Evolutionary conservation across 2,113 vertebrate genomes (phyloP).

Genomic region (Camelus bactrianus): DNA sequence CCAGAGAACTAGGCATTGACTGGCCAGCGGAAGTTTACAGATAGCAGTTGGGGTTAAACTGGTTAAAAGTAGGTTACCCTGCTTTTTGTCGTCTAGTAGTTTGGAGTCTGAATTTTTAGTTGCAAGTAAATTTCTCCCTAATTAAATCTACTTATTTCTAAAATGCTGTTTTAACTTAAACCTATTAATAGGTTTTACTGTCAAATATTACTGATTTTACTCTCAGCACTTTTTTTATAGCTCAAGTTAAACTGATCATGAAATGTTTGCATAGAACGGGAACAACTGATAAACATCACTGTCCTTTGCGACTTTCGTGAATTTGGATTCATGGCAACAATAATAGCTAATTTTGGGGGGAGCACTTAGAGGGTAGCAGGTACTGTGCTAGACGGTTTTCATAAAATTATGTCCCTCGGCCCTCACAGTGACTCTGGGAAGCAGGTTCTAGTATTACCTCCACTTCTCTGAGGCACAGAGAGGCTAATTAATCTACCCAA

Average conservation of each 20-base stretch:
- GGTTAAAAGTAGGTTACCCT: background rate
- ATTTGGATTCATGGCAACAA: background rate
- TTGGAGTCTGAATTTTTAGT: background rate
- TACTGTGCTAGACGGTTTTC: too few species aligned
- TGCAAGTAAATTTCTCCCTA: background rate
- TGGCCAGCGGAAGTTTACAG: background rate
- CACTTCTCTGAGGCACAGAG: background rate
- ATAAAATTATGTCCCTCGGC: background rate
- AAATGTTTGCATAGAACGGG: background rate
- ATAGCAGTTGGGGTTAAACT: background rate
- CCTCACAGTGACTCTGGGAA: background rate
- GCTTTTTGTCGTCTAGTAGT: background rate
- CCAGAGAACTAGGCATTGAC: background rate
- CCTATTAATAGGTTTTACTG: background rate
- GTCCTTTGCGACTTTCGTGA: background rate
- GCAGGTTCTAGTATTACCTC: background rate
- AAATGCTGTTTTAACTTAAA: constrained; percentile 30
- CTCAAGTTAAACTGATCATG: background rate
- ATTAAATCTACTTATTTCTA: constrained; percentile 29
- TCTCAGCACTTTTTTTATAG: background rate
- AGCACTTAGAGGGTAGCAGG: background rate
- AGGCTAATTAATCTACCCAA: background rate
- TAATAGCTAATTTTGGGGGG: background rate
- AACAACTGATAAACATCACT: background rate
- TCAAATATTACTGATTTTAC: background rate